Percentiles rank a stretch among this genome's conserved stretches.
Conservation (phyloP, 2,113 vertebrate genomes). For the Oophaga pumilio region DNA sequence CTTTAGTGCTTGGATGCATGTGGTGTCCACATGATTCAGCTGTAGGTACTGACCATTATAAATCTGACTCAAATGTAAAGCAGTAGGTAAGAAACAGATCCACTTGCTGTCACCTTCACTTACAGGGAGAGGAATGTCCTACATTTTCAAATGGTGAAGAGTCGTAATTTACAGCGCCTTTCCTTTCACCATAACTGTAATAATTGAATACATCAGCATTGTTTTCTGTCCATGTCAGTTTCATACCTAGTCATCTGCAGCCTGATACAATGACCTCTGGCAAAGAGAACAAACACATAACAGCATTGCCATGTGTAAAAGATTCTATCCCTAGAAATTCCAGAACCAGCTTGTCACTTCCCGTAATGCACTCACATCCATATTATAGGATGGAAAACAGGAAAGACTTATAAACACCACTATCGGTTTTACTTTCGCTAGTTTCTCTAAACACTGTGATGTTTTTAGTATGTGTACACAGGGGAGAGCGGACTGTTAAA, state of each 20-base stretch:
- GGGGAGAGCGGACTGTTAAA: neutral
- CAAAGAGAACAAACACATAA: constrained; percentile 31
- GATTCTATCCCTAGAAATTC: constrained; percentile 39
- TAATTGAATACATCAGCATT: neutral
- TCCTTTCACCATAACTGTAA: neutral
- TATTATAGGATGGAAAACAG: constrained; percentile 47
- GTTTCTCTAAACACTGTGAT: constrained; percentile 1
- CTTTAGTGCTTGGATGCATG: neutral
- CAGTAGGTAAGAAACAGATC: neutral
- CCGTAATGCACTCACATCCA: constrained; percentile 26
- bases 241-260: neutral
- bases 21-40: neutral
- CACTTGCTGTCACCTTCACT: neutral
- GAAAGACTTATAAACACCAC: constrained; percentile 50
- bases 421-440: constrained; percentile 41
- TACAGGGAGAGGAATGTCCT: neutral
- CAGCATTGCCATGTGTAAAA: constrained; percentile 48
- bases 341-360: constrained; percentile 47
- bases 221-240: neutral
- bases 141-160: neutral
- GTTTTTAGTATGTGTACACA: neutral
- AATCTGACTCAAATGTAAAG: neutral
- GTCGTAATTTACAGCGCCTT: neutral
- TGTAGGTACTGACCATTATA: neutral
- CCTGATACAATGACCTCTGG: constrained; percentile 34